Base-by-base conservation (phyloP, 2,797 vertebrate genomes). In the Petrocephalus schoutedeni region DNA sequence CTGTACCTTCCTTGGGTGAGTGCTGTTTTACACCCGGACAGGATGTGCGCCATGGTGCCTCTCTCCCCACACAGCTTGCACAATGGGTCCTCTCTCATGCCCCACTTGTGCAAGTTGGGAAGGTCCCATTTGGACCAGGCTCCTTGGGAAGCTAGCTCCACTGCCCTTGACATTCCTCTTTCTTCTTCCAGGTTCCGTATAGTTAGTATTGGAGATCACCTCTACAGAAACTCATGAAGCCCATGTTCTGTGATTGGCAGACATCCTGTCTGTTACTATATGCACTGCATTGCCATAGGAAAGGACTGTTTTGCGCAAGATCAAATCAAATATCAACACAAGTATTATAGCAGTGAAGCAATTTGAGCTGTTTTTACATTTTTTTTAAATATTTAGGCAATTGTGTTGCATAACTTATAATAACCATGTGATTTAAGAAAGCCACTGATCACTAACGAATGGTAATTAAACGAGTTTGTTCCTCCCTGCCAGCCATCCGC, bases 401-500 rank as follows among this genome's bases (percentile, higher is more conserved):
- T 64, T 64, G 61, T 67, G 9, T 67, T 67, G 3, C 23, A 64
- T 64, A 64, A 74, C 9, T 71, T 23, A 61, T 64, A 28, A 9
- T 67, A 12, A 67, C 21, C 61, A 74, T 74, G 23, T 36, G 23
- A 71, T 32, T 36, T 36, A 32, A 16, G 28, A 74, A 74, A 74
- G 36, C 16, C 71, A 41, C 16, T 74, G 71, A 36, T 45, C 16
- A 45, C 14, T 74, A 16, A 16, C 6, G 16, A 41, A 45, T 41
- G 71, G 32, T 41, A 74, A 41, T 74, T 41, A 19, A 41, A 74
- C 2, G 6, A 74, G 9, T 53, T 9, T 91, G 58, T 67, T 89
- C 82, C 53, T 53, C 36, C 19, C n/a, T 0, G 3, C 12, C 94
- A 99, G 98, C 98, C n/a, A 99, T 99, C 91, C 98, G 98, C 23